Evolutionary conservation across 2,888 invertebrate species (phyloP).

Genomic region (Drosophila niveifrons): DNA sequence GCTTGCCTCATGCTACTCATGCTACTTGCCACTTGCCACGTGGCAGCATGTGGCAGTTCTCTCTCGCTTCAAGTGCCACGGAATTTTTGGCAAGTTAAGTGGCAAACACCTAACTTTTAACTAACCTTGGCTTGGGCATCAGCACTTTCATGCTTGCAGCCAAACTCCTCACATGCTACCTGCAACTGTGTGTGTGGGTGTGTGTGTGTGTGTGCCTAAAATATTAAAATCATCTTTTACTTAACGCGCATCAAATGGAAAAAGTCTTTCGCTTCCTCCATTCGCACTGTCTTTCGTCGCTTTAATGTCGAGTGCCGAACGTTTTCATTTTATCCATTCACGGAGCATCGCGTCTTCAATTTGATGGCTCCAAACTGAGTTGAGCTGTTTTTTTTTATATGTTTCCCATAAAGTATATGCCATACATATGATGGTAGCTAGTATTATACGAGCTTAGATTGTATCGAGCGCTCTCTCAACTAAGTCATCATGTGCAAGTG

Average conservation of each 20-base stretch:
- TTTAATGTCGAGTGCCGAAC: slow-evolving; percentile 30
- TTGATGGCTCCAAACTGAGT: slow-evolving; percentile 31
- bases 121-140: slow-evolving; percentile 60
- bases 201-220: slow-evolving; percentile 45
- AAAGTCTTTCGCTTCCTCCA: slow-evolving; percentile 47
- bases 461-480: background rate
- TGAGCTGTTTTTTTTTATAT: slow-evolving; percentile 20
- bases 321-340: slow-evolving; percentile 19
- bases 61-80: slow-evolving; percentile 65
- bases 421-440: background rate
- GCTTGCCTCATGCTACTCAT: slow-evolving; percentile 5
- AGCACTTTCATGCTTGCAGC: slow-evolving; percentile 38
- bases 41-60: slow-evolving; percentile 3
- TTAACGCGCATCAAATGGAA: slow-evolving; percentile 65
- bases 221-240: slow-evolving; percentile 75
- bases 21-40: slow-evolving; percentile 12
- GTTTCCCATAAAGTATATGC: slow-evolving; percentile 15
- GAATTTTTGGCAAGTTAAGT: slow-evolving; percentile 73
- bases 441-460: slow-evolving; percentile 4
- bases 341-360: slow-evolving; percentile 29
- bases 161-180: slow-evolving; percentile 2
- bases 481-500: background rate
- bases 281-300: slow-evolving; percentile 21
- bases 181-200: background rate
- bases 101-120: slow-evolving; percentile 60